A percentile compares a stretch with the other conserved stretches of the same genome.
These are phyloP conservation scores for Pristionchus mayeri DNA, from an alignment of 2,888 invertebrate species.

Conservation along the genomic window DNA sequence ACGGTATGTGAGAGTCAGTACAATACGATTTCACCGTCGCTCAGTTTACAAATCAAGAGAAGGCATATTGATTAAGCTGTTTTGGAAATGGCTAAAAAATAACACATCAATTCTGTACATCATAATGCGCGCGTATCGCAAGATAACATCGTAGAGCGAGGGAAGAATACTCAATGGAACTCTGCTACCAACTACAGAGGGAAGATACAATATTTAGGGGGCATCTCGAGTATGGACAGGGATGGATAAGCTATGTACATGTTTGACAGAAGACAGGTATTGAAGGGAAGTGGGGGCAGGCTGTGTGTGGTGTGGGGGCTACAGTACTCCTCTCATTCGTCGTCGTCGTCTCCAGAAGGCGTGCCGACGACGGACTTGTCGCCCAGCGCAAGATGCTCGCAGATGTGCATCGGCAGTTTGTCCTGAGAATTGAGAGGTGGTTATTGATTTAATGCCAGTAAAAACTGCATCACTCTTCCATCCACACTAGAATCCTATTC, in stretches of 20 bases:
- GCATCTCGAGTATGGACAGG: not conserved
- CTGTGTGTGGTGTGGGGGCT: slow-evolving; percentile 5
- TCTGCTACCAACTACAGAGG: slow-evolving; percentile 33
- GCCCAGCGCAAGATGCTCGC: slow-evolving; percentile 55
- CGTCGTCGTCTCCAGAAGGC: slow-evolving; percentile 36
- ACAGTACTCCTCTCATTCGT: slow-evolving; percentile 1
- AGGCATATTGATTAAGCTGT: not conserved
- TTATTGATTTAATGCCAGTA: too few relatives aligned
- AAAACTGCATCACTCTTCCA: not conserved
- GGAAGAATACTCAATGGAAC: not conserved
- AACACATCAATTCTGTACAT: slow-evolving; percentile 35
- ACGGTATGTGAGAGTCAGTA: slow-evolving; percentile 27
- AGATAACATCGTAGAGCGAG: not conserved
- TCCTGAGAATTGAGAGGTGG: slow-evolving; percentile 52
- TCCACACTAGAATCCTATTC: not conserved
- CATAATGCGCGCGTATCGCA: slow-evolving; percentile 1
- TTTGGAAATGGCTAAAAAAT: not conserved
- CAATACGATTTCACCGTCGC: slow-evolving; percentile 34
- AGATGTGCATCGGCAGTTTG: slow-evolving; percentile 68
- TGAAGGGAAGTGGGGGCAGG: not conserved
- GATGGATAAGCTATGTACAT: not conserved
- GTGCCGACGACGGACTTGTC: slow-evolving; percentile 40
- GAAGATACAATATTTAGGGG: not conserved
- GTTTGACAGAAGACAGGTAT: not conserved
- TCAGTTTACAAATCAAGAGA: not conserved